Evolutionary conservation across 64 coral and sea anemone genomes (phyloP).

Genomic region (Dendronephthya gigantea): DNA sequence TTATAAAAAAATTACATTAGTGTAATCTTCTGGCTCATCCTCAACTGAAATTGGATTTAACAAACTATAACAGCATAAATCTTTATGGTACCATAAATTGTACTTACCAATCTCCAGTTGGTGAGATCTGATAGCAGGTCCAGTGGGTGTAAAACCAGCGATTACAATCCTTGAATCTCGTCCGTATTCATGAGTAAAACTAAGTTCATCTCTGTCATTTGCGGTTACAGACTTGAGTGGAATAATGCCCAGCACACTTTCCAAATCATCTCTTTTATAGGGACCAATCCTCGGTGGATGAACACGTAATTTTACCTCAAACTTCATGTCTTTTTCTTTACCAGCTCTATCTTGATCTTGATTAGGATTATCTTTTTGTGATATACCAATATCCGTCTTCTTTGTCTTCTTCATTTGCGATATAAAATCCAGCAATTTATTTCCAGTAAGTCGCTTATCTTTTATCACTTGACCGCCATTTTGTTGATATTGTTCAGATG

Average conservation of each 20-base stretch:
- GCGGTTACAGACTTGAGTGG: neutral
- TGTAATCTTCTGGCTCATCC: too few relatives aligned
- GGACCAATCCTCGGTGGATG: slow-evolving; percentile 5
- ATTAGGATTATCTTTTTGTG: neutral
- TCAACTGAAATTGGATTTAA: too few relatives aligned
- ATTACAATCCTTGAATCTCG: neutral
- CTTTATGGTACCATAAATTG: neutral
- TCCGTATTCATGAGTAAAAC: neutral
- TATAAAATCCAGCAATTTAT: neutral
- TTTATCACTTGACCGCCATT: neutral
- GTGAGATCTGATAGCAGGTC: neutral
- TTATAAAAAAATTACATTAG: too few relatives aligned
- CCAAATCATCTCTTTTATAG: slow-evolving; percentile 6
- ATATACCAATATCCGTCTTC: neutral
- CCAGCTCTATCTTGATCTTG: neutral
- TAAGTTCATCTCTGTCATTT: neutral
- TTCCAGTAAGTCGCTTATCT: neutral
- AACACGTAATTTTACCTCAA: neutral
- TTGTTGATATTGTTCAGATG: neutral
- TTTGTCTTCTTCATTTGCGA: neutral
- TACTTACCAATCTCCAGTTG: slow-evolving; percentile 10
- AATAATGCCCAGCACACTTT: neutral
- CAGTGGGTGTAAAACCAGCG: neutral
- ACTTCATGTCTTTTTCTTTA: neutral
- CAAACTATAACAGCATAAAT: neutral